Base-by-base conservation (phyloP, 2,888 invertebrate species). In the Empis livida region DNA sequence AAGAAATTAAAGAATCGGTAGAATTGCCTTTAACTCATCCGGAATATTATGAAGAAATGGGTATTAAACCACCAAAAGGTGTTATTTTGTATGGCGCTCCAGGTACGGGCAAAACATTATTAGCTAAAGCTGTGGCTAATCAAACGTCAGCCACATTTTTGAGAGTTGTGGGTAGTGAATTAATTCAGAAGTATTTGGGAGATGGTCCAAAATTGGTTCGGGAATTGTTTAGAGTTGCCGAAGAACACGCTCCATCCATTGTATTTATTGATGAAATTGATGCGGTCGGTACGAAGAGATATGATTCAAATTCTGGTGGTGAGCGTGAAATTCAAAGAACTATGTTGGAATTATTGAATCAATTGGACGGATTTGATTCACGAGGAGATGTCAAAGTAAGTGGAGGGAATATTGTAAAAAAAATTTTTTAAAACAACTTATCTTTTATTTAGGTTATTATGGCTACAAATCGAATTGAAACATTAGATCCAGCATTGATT, bases 211-310 rank as follows among this genome's bases (percentile, higher is more conserved):
- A 99, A 72, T 73, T 99, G 51, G 99, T 99, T 2, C 77, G 99
- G 47, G 99, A 99, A 65, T 71, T 99, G 50, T 99, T 99, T 71
- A 77, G 97, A 58, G 97, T 99, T n/a, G 99, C 99, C 1, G 97
- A 99, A 65, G 97, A 99, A 64, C 95, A 99, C 73, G 96, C 99
- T 1, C 99, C 99, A 0, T 96, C 97, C 2, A 99, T 99, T 69
- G 96, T 99, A 11, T 99, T 99, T 64, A 99, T 99, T 59, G 99
- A 99, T 76, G 99, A 99, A 78, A 99, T 99, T 60, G 99, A 99
- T 76, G 97, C 97, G 27, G 92, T 97, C 13, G 97, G 97, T 49
- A 97, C 96, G 8, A 99, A 97, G 72, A 81, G 95, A 66, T 99
- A 97, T 66, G 99, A 99, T 64, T 97, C 97, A 1, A 99, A 99